Evolutionary conservation across 2,113 vertebrate genomes (phyloP).

Genomic region (Nothocercus nigrocapillus): DNA sequence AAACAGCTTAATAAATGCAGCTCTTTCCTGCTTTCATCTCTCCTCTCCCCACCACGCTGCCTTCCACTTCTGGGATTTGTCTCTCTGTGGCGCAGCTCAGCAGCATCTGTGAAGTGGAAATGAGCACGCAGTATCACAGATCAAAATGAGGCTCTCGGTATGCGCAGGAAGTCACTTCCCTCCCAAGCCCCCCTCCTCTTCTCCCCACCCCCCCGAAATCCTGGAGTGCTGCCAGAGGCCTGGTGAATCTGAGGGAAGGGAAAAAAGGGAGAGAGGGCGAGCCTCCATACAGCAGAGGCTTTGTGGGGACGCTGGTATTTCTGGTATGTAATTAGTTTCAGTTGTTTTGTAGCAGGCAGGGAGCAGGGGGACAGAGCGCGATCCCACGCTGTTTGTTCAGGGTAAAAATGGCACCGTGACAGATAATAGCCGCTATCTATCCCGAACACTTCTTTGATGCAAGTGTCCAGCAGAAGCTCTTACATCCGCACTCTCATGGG

Average conservation of each 20-base stretch:
- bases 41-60: conserved; percentile 42
- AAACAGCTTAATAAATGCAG: conserved; percentile 81
- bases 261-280: conserved; percentile 39
- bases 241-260: conserved; percentile 66
- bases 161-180: conserved; percentile 79
- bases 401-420: conserved; percentile 36
- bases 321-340: conserved; percentile 54
- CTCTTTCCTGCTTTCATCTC: conserved; percentile 75
- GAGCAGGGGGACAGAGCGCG: conserved; percentile 36
- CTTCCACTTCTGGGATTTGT: conserved; percentile 77
- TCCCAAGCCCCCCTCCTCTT: background rate
- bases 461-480: background rate
- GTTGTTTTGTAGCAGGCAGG: conserved; percentile 41
- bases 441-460: background rate
- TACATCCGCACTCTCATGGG: background rate
- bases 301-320: conserved; percentile 67
- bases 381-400: conserved; percentile 5
- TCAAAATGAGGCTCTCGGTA: conserved; percentile 82
- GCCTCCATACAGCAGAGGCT: conserved; percentile 40
- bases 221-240: conserved; percentile 85
- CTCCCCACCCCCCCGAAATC: conserved; percentile 58
- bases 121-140: conserved; percentile 80
- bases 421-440: background rate
- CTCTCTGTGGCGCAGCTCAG: conserved; percentile 72
- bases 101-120: conserved; percentile 85